These are phyloP conservation scores for Lacerta viridis DNA, from an alignment of 2,797 vertebrate genomes.

Conservation along the genomic window DNA sequence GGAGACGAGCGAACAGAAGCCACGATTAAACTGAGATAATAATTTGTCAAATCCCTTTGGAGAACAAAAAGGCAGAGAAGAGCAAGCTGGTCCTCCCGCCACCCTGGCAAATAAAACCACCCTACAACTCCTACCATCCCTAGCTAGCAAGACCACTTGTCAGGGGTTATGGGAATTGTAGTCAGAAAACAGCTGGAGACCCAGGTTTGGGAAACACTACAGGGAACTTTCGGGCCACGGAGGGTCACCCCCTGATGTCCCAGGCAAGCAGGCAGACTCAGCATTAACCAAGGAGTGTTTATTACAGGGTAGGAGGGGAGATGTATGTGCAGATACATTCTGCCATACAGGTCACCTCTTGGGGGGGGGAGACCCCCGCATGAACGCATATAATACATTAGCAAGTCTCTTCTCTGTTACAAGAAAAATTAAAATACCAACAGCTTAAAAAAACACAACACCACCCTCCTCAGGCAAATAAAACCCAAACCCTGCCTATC, in stretches of 20 bases:
- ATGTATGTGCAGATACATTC: constrained; percentile 62
- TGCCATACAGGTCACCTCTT: constrained; percentile 31
- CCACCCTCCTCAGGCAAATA: background rate
- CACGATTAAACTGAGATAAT: fast-evolving
- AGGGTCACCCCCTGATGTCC: no score
- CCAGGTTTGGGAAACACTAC: background rate
- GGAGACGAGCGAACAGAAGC: background rate
- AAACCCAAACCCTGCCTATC: constrained; percentile 24
- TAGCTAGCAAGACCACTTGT: no score
- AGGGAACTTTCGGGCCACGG: background rate
- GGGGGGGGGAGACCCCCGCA: constrained; percentile 52
- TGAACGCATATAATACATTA: constrained; percentile 46
- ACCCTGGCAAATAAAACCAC: background rate
- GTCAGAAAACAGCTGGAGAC: no score
- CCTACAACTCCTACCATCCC: no score
- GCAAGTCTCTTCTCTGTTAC: constrained; percentile 12
- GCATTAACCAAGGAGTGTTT: constrained; percentile 56
- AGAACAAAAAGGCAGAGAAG: background rate
- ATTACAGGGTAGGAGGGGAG: constrained; percentile 57
- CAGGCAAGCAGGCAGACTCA: background rate
- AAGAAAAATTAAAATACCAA: constrained; percentile 38
- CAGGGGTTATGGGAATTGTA: no score
- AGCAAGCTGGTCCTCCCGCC: fast-evolving
- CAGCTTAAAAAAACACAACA: background rate
- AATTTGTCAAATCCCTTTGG: background rate